Conservation (phyloP, 2,888 invertebrate genomes). For the Volucella inflata region DNA sequence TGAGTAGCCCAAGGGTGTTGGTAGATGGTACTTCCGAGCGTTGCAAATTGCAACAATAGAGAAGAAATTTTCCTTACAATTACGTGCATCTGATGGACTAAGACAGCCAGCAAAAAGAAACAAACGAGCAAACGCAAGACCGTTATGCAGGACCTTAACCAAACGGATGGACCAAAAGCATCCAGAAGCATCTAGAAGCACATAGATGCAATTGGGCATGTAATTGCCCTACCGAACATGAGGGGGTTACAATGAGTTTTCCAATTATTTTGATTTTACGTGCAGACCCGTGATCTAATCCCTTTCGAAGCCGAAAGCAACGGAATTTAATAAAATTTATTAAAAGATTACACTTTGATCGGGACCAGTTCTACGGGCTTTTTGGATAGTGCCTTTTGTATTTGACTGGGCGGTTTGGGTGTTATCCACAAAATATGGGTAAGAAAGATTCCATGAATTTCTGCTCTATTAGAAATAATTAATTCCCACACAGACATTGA, state of each 20-base stretch:
- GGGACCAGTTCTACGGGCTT: slow-evolving; percentile 16
- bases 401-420: not conserved
- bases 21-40: slow-evolving; percentile 40
- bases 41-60: slow-evolving; percentile 67
- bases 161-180: slow-evolving; percentile 25
- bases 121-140: slow-evolving; percentile 39
- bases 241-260: slow-evolving; percentile 49
- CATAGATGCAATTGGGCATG: slow-evolving; percentile 66
- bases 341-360: slow-evolving; percentile 59
- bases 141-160: not conserved
- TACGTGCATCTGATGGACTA: slow-evolving; percentile 70
- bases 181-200: not conserved
- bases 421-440: not conserved
- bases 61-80: slow-evolving; percentile 61
- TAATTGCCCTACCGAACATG: slow-evolving; percentile 61
- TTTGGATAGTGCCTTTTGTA: slow-evolving; percentile 17
- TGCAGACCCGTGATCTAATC: slow-evolving; percentile 25
- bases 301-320: slow-evolving; percentile 30
- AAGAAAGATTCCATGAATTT: slow-evolving; percentile 44
- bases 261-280: slow-evolving; percentile 72
- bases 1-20: slow-evolving; percentile 39
- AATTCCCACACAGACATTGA: slow-evolving; percentile 55
- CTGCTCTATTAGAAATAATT: slow-evolving; percentile 70
- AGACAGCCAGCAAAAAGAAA: slow-evolving; percentile 52
- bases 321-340: slow-evolving; percentile 69